phyloP scores from a whole-genome alignment of 2,113 vertebrate genomes.

The Pyrgilauda ruficollis region DNA sequence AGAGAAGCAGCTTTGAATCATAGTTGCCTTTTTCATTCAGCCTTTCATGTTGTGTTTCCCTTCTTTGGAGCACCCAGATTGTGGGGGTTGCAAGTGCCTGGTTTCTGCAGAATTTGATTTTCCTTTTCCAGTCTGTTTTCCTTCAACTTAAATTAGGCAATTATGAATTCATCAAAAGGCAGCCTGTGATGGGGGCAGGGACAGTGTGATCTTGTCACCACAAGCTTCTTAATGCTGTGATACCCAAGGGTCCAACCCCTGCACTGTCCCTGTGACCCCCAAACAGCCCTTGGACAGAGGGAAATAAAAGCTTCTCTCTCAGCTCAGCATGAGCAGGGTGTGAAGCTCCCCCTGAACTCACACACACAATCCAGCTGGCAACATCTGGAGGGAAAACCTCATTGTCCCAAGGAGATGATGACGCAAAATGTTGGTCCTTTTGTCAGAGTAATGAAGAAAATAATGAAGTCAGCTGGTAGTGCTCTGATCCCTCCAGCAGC shows the following conservation, averaged over 20 bases:
- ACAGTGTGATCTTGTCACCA: not conserved
- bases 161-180: not conserved
- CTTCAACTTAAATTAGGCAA: not conserved
- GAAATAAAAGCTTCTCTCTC: not conserved
- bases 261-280: not conserved
- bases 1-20: not conserved
- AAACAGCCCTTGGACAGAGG: not conserved
- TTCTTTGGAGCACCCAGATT: not conserved
- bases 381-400: not conserved
- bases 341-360: not conserved
- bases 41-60: not conserved
- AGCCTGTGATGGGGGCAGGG: not conserved
- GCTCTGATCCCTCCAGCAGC: not conserved
- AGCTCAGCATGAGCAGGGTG: not conserved
- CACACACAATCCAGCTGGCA: not conserved
- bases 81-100: not conserved
- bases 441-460: not conserved
- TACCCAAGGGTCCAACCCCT: not conserved
- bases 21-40: not conserved
- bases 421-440: not conserved
- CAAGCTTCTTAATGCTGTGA: not conserved
- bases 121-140: not conserved
- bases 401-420: not conserved
- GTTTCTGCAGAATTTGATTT: not conserved
- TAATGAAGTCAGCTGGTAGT: not conserved